Evolutionary conservation across 2,797 vertebrate species (phyloP).

Genomic region (Eospalax fontanierii): DNA sequence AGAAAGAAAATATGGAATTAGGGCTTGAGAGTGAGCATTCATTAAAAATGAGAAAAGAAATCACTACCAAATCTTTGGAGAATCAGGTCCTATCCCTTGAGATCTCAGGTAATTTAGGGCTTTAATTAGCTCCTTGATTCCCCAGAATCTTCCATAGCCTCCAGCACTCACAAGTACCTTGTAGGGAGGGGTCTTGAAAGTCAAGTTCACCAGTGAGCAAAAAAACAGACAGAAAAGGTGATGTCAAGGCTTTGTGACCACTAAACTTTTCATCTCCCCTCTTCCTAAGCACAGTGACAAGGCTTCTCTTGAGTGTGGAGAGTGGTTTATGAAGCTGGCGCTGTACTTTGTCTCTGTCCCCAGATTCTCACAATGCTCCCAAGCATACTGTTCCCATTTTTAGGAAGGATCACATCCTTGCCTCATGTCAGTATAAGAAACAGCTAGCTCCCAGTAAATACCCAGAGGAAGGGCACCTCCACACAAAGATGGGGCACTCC

Average conservation of each 20-base stretch:
- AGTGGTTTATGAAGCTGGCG: background rate
- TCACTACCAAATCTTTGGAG: conserved; percentile 28
- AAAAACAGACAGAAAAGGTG: background rate
- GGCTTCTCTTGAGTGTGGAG: background rate
- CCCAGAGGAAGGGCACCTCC: background rate
- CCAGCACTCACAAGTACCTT: background rate
- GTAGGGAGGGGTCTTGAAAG: background rate
- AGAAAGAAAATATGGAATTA: conserved; percentile 20
- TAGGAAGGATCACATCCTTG: background rate
- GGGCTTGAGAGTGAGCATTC: background rate
- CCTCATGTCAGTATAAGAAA: background rate
- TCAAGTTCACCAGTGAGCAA: background rate
- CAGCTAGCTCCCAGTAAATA: background rate
- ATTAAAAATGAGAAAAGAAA: conserved; percentile 13
- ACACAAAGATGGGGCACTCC: background rate
- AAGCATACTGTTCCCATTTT: background rate
- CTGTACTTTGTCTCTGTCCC: background rate
- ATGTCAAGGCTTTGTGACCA: conserved; percentile 44
- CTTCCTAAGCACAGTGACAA: background rate
- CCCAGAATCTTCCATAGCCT: background rate
- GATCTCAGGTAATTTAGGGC: conserved; percentile 14
- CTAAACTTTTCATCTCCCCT: background rate
- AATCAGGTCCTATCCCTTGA: background rate
- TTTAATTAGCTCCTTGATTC: conserved; percentile 28
- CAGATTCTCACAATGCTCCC: background rate